phyloP scores from a whole-genome alignment of 2,888 invertebrate species.

The Entomobrya proxima region DNA sequence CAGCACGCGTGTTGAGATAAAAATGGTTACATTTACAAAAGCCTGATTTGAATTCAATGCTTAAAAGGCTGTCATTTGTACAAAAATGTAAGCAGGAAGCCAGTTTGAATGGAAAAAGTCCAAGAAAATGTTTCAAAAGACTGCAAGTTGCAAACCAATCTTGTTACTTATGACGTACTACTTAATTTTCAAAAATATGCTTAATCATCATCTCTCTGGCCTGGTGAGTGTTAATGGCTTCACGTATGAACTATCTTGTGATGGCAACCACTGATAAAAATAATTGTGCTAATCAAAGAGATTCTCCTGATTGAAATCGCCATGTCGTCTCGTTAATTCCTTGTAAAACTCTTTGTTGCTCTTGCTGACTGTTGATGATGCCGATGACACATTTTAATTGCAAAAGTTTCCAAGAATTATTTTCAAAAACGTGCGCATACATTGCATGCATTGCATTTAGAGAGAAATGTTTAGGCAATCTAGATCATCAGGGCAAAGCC shows the following conservation, averaged over 20 bases:
- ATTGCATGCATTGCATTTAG: not conserved
- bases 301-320: constrained; percentile 58
- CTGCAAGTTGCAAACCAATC: not conserved
- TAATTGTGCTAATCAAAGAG: constrained; percentile 63
- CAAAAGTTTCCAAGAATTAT: constrained; percentile 50
- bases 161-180: not conserved
- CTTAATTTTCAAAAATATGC: constrained; percentile 18
- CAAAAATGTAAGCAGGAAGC: too few species aligned
- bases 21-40: too few species aligned
- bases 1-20: constrained; percentile 29
- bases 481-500: constrained; percentile 64
- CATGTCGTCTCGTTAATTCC: constrained; percentile 28
- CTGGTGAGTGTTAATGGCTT: not conserved
- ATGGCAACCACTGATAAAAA: not conserved
- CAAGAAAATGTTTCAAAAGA: not conserved
- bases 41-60: too few species aligned
- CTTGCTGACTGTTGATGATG: not conserved
- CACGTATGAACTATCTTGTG: not conserved
- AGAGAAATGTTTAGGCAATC: constrained; percentile 42
- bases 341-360: not conserved
- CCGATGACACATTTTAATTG: constrained; percentile 49
- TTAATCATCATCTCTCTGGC: constrained; percentile 43
- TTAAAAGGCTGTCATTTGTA: too few species aligned
- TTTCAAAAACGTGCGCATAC: constrained; percentile 1
- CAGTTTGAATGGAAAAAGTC: too few species aligned